Evolutionary conservation across 2,797 vertebrate genomes (phyloP), one percentile per base, ranked within the genome.

Genomic region (Mormyrus hasselquistii): DNA sequence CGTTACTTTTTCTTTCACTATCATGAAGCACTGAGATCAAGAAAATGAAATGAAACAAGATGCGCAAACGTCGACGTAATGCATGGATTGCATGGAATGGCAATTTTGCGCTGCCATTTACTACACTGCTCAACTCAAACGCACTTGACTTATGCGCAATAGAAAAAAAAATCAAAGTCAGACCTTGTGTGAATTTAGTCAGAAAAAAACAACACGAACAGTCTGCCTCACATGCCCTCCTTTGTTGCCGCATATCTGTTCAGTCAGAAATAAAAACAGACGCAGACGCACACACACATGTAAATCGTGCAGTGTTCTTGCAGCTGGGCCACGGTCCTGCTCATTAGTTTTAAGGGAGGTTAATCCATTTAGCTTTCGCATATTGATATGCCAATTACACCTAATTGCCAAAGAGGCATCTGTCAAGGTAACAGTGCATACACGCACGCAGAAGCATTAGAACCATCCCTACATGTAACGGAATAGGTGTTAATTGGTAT

Each of bases 301-400:
- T 96, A 96, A 97, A 98, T 98, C 97, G 95, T 95, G 95, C 96
- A 96, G 96, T 96, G 95, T 97, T 97, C 82, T 97, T 97, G 96
- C 97, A 98, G 97, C 97, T 98, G 98, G 97, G 96, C 96, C 96
- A 95, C 95, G 95, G 95, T 29, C 96, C 96, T 96, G 97, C 97
- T 99, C 97, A 97, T 98, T 98, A 97, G 96, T 98, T 98, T 97
- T 97, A 97, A 95, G 97, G 97, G 97, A 97, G 97, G 97, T 98
- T 99, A 97, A 98, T 98, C 96, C 97, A 97, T 98, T 98, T 98
- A 98, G 97, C 97, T 98, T 97, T 97, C 97, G 97, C 97, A 98
- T 98, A 97, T 98, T 97, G 96, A 97, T 97, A 97, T 97, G 96
- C 96, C 96, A 97, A 97, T 97, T 97, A 97, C 96, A 96, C 95